phyloP scores from a whole-genome alignment of 2,888 invertebrate genomes.

The Pyralis farinalis region DNA sequence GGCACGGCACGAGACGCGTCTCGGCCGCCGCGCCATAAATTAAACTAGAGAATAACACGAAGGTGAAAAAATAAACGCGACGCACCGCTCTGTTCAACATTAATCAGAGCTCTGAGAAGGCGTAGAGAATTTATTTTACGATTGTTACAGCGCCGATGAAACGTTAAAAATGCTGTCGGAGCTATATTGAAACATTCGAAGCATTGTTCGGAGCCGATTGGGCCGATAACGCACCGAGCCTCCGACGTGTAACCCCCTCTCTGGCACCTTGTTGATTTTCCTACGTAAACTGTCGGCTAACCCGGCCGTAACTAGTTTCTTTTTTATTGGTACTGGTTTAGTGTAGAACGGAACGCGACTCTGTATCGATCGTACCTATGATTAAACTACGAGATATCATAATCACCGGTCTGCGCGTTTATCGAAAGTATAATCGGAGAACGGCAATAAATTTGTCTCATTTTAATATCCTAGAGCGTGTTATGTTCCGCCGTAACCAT shows the following conservation, averaged over 20 bases:
- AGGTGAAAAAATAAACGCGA: slow-evolving; percentile 69
- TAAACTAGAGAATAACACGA: slow-evolving; percentile 65
- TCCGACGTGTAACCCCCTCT: slow-evolving; percentile 49
- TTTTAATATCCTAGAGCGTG: slow-evolving; percentile 75
- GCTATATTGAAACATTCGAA: slow-evolving; percentile 77
- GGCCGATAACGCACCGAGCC: slow-evolving; percentile 68
- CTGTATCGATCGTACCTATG: slow-evolving; percentile 74
- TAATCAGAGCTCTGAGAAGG: slow-evolving; percentile 78
- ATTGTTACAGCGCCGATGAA: slow-evolving; percentile 78
- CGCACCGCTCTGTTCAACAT: slow-evolving; percentile 71
- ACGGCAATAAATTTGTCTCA: slow-evolving; percentile 78
- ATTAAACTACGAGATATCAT: slow-evolving; percentile 77
- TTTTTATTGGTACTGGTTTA: slow-evolving; percentile 79
- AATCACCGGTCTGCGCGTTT: slow-evolving; percentile 79
- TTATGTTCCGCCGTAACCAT: slow-evolving; percentile 58
- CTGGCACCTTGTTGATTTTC: slow-evolving; percentile 76
- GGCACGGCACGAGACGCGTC: slow-evolving; percentile 31
- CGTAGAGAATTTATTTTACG: slow-evolving; percentile 80
- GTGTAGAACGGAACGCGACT: slow-evolving; percentile 74
- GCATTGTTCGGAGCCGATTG: slow-evolving; percentile 74
- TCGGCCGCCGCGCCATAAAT: slow-evolving; percentile 60
- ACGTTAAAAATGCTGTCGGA: slow-evolving; percentile 78
- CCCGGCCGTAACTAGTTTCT: slow-evolving; percentile 70
- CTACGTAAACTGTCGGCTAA: slow-evolving; percentile 65
- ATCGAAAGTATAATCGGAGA: slow-evolving; percentile 76